Evolutionary conservation across 1,140 invertebrate genomes (phyloP).

Genomic region (Diachasmimorpha longicaudata): DNA sequence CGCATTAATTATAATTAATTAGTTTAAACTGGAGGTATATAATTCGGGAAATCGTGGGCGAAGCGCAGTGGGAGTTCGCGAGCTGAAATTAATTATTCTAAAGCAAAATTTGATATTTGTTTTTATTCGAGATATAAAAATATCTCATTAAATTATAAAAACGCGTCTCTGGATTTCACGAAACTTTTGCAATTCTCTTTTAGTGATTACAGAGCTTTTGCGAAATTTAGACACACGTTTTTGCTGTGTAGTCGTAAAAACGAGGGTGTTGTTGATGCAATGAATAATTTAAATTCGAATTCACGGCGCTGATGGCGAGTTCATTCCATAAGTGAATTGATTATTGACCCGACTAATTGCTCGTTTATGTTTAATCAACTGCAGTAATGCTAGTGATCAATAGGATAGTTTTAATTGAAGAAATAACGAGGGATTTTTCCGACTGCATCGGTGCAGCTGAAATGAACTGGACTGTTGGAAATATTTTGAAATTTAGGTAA

Average conservation of each 20-base stretch:
- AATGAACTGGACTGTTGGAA: too few relatives aligned
- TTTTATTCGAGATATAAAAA: too few relatives aligned
- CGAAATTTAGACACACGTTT: too few relatives aligned
- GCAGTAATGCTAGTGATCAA: background rate
- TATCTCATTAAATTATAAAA: too few relatives aligned
- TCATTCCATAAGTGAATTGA: background rate
- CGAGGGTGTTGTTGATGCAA: background rate
- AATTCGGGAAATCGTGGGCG: background rate
- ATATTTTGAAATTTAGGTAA: too few relatives aligned
- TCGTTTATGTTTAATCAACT: background rate
- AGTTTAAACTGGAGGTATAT: background rate
- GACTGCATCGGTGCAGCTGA: too few relatives aligned
- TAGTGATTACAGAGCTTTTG: too few relatives aligned
- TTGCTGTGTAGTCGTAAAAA: background rate
- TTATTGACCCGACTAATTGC: background rate
- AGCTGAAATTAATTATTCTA: too few relatives aligned
- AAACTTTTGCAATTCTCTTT: too few relatives aligned
- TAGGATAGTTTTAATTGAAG: background rate
- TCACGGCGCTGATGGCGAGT: background rate
- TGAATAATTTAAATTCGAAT: background rate
- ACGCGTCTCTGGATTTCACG: too few relatives aligned
- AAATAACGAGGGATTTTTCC: too few relatives aligned
- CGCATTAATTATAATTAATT: slow-evolving; percentile 13
- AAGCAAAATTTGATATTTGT: background rate
- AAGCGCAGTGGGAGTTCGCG: too few relatives aligned